Percentiles rank a stretch among this genome's conserved stretches.
These are phyloP conservation scores for Zaprionus vittiger DNA, from an alignment of 1,140 invertebrate genomes.

Conservation along the genomic window DNA sequence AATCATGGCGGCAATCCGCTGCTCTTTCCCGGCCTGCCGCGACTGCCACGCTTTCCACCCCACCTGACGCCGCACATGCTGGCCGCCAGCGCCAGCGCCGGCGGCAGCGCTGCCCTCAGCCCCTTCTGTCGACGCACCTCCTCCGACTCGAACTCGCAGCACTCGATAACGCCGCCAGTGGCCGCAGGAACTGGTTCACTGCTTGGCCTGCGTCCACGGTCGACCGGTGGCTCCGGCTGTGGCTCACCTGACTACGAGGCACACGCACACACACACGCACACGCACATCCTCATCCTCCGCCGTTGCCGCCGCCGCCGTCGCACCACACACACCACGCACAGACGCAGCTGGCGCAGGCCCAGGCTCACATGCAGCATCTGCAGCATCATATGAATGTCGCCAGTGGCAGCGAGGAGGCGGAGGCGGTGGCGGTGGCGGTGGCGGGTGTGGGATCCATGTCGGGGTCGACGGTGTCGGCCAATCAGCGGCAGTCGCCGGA, in stretches of 20 bases:
- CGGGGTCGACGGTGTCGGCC: conserved; percentile 2
- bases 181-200: conserved; percentile 31
- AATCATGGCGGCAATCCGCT: conserved; percentile 85
- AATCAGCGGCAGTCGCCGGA: conserved; percentile 66
- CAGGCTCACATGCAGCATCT: conserved; percentile 17
- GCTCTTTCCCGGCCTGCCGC: conserved; percentile 85
- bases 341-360: conserved; percentile 8
- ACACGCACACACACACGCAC: background rate
- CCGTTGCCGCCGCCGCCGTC: background rate
- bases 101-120: conserved; percentile 58
- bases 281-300: background rate
- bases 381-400: background rate
- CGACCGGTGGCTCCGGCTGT: conserved; percentile 32
- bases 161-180: conserved; percentile 82
- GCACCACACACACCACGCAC: background rate
- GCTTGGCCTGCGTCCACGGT: conserved; percentile 7
- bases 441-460: conserved; percentile 1
- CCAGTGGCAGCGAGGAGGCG: conserved; percentile 6
- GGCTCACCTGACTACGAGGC: conserved; percentile 53
- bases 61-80: conserved; percentile 75
- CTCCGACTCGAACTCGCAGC: conserved; percentile 80
- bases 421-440: conserved; percentile 8
- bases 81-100: conserved; percentile 47
- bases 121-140: conserved; percentile 80
- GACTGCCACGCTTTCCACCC: conserved; percentile 82